Evolutionary conservation across 2,113 vertebrate species (phyloP).

Genomic region (Ageneiosus marmoratus): DNA sequence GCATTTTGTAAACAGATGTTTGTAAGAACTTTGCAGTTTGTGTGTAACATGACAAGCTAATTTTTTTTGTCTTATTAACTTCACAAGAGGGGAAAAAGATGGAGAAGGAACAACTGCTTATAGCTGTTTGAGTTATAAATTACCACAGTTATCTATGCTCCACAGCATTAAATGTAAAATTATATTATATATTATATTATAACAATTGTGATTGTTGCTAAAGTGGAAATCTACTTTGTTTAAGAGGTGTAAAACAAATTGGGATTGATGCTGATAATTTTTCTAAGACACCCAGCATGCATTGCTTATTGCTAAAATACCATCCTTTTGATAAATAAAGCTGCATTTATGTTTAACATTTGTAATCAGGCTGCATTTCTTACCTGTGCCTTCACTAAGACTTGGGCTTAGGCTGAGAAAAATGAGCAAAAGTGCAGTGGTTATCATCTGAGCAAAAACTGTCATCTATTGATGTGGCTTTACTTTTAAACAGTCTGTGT

Average conservation of each 20-base stretch:
- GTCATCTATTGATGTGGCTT: slow-evolving; percentile 25
- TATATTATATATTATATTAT: too few species aligned
- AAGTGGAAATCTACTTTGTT: background rate
- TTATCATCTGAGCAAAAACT: slow-evolving; percentile 14
- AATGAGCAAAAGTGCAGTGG: slow-evolving; percentile 35
- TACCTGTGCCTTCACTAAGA: slow-evolving; percentile 68
- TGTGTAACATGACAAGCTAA: background rate
- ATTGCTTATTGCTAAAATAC: background rate
- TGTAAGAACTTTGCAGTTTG: background rate
- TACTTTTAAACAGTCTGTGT: slow-evolving; percentile 52
- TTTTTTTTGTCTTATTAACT: background rate
- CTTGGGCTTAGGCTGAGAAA: slow-evolving; percentile 40
- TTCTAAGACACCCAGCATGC: background rate
- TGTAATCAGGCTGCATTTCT: slow-evolving; percentile 45
- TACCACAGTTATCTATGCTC: background rate
- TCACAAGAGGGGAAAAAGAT: background rate
- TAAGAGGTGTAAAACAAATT: background rate
- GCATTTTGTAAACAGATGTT: background rate
- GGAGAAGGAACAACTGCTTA: background rate
- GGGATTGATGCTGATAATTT: slow-evolving; percentile 3
- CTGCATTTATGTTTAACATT: background rate
- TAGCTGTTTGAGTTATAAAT: background rate
- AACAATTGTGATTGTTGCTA: background rate
- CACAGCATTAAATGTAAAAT: background rate
- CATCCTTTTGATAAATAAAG: background rate